Conservation (phyloP, 2,888 invertebrate genomes). For the Gymnosoma rotundatum region DNA sequence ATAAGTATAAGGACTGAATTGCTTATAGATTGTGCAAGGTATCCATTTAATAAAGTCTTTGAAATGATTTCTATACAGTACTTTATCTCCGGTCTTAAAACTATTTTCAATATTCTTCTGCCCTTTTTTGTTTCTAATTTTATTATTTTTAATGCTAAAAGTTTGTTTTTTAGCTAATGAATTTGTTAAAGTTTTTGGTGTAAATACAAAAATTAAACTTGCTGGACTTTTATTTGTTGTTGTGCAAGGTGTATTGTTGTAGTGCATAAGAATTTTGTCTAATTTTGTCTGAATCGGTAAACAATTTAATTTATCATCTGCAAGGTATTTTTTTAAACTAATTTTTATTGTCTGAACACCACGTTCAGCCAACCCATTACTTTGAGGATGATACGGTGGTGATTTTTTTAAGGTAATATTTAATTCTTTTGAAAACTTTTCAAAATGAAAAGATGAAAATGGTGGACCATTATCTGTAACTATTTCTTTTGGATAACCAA, state of each 20-base stretch:
- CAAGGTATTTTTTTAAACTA: constrained; percentile 50
- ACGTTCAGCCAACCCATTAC: constrained; percentile 62
- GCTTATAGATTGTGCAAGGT: constrained; percentile 14
- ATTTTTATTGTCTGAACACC: constrained; percentile 71
- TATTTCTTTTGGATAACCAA: constrained; percentile 49
- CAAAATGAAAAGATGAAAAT: constrained; percentile 42
- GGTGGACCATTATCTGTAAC: constrained; percentile 62
- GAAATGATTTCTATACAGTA: constrained; percentile 38
- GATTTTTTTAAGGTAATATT: constrained; percentile 62
- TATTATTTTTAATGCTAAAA: background rate
- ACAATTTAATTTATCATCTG: constrained; percentile 19
- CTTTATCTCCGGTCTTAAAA: constrained; percentile 32
- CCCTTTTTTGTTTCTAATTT: background rate
- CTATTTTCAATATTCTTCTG: background rate
- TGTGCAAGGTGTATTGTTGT: constrained; percentile 26
- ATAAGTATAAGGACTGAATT: constrained; percentile 22
- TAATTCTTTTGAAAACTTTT: constrained; percentile 31
- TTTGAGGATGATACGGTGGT: constrained; percentile 70
- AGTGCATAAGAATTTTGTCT: constrained; percentile 28
- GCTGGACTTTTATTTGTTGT: constrained; percentile 26
- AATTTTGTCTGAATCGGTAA: constrained; percentile 29
- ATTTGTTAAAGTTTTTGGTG: constrained; percentile 14
- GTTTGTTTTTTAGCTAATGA: background rate
- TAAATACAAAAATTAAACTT: constrained; percentile 37
- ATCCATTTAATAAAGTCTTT: constrained; percentile 35